These are phyloP conservation scores for Drosophila erecta DNA, from an alignment of 1,140 invertebrate genomes.

Conservation along the genomic window DNA sequence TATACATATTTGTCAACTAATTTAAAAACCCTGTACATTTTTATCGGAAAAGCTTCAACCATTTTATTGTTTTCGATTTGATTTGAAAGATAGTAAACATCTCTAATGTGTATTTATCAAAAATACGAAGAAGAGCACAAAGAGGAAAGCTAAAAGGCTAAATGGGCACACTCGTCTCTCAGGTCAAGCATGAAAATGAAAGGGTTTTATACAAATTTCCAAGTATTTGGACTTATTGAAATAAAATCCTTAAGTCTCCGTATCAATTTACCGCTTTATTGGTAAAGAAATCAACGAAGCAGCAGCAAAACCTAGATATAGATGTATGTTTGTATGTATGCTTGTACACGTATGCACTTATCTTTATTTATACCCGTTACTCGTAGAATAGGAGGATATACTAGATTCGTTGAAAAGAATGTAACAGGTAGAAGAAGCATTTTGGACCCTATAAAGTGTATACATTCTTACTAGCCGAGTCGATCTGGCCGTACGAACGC, in stretches of 20 bases:
- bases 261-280: conserved; percentile 67
- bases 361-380: no score
- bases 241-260: conserved; percentile 58
- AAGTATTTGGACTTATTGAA: conserved; percentile 50
- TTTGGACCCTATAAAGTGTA: no score
- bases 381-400: no score
- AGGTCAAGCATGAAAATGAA: conserved; percentile 35
- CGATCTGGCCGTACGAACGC: no score
- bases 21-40: no score
- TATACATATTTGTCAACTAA: no score
- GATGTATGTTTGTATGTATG: no score
- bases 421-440: no score
- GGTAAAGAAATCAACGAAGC: conserved; percentile 41
- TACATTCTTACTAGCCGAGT: no score
- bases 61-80: not conserved
- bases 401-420: no score
- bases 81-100: not conserved
- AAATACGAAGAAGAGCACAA: conserved; percentile 14
- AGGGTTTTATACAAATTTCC: conserved; percentile 59
- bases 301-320: conserved; percentile 9
- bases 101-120: conserved; percentile 5
- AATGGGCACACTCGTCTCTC: conserved; percentile 18
- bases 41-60: no score
- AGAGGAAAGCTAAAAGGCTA: conserved; percentile 44
- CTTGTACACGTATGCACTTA: no score